phyloP scores from a whole-genome alignment of 30 jellyfish, hydroid and myxozoan genomes.

The Pseudorhiza aurosa region DNA sequence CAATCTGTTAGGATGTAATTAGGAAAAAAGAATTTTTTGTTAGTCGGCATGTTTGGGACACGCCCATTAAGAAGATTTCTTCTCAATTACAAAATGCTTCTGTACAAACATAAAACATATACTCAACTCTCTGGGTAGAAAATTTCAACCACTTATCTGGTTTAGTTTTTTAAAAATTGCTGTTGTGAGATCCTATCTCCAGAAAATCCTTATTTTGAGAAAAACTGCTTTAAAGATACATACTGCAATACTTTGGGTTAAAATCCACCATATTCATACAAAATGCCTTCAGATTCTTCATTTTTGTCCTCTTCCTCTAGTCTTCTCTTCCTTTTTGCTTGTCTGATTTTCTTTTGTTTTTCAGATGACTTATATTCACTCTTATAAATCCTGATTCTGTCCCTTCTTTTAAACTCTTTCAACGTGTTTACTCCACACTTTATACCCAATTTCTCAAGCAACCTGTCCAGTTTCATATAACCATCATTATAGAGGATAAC shows the following conservation, averaged over 20 bases:
- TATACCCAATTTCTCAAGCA: neutral
- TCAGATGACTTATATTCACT: neutral
- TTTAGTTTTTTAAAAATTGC: neutral
- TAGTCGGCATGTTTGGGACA: neutral
- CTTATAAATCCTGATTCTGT: neutral
- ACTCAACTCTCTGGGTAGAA: neutral
- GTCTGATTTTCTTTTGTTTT: slow-evolving; percentile 1
- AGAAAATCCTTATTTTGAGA: neutral
- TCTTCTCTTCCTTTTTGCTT: slow-evolving; percentile 4
- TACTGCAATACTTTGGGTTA: neutral
- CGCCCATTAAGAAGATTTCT: no score
- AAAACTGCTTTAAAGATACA: neutral
- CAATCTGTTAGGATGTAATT: neutral
- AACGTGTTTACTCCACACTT: neutral
- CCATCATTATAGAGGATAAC: neutral
- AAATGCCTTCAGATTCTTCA: neutral
- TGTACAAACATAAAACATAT: no score
- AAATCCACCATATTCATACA: neutral
- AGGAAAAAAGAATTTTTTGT: neutral
- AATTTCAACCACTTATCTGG: neutral
- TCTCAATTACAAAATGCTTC: no score
- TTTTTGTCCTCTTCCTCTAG: neutral
- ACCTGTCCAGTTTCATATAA: neutral
- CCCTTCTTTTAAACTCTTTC: neutral
- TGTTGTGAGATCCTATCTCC: no score